These are phyloP conservation scores for Heliconius himera DNA, from an alignment of 1,140 invertebrate genomes.

Conservation along the genomic window DNA sequence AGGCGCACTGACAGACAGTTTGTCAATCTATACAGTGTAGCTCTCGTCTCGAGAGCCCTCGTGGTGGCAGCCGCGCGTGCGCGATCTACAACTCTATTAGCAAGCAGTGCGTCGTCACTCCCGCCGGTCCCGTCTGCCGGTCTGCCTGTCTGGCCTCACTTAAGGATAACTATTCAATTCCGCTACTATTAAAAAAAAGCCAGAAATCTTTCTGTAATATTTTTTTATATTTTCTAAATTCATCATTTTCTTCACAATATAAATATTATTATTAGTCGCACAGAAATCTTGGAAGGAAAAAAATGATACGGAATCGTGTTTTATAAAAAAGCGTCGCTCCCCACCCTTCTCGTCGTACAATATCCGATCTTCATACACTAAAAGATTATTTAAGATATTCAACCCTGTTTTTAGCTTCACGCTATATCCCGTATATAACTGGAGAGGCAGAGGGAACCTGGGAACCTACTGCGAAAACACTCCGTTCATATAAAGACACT, in stretches of 20 bases:
- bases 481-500: too few species aligned
- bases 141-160: slow-evolving; percentile 2
- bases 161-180: not conserved
- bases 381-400: slow-evolving; percentile 31
- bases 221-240: not conserved
- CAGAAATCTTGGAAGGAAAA: not conserved
- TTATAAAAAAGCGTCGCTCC: slow-evolving; percentile 1
- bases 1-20: not conserved
- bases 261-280: not conserved
- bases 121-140: not conserved
- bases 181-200: not conserved
- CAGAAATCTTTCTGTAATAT: not conserved
- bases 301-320: too few species aligned
- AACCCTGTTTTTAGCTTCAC: not conserved
- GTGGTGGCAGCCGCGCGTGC: slow-evolving; percentile 17
- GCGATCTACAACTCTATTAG: slow-evolving; percentile 30
- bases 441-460: too few species aligned
- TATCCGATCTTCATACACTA: slow-evolving; percentile 34
- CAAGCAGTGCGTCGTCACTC: slow-evolving; percentile 25
- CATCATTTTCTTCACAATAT: not conserved
- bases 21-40: not conserved
- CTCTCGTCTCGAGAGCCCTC: slow-evolving; percentile 1
- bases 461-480: too few species aligned
- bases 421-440: too few species aligned
- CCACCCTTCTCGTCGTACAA: slow-evolving; percentile 43